Percentiles rank a stretch among this genome's conserved stretches.
These are phyloP conservation scores for Sesia bembeciformis DNA, from an alignment of 2,888 invertebrate species.

Conservation along the genomic window DNA sequence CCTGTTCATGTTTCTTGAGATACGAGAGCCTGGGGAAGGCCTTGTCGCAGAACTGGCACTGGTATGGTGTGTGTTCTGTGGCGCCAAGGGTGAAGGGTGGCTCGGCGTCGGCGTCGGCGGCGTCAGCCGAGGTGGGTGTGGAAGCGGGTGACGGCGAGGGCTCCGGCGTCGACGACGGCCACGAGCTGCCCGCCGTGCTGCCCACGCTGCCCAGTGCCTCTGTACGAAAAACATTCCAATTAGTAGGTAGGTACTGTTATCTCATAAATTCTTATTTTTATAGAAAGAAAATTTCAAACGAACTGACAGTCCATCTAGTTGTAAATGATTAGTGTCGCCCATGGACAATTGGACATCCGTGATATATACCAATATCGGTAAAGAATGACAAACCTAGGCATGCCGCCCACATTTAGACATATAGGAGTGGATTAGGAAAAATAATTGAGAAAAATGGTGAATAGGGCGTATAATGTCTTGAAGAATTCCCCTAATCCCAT, in stretches of 20 bases:
- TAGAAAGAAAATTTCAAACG: neutral
- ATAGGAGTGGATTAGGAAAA: too few relatives aligned
- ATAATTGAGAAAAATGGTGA: too few relatives aligned
- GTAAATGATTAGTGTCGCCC: too few relatives aligned
- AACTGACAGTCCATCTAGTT: too few relatives aligned
- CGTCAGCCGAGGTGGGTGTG: slow-evolving; percentile 78
- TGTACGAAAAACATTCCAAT: slow-evolving; percentile 30
- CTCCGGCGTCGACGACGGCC: slow-evolving; percentile 79
- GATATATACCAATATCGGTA: too few relatives aligned
- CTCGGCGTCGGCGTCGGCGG: slow-evolving; percentile 77
- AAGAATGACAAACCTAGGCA: too few relatives aligned
- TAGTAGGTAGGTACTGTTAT: neutral
- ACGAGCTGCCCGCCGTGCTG: slow-evolving; percentile 78
- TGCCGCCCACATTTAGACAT: too few relatives aligned
- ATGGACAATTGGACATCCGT: too few relatives aligned
- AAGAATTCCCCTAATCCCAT: too few relatives aligned
- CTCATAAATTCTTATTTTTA: neutral
- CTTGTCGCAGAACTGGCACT: slow-evolving; percentile 93
- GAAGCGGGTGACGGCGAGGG: slow-evolving; percentile 76
- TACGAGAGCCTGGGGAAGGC: slow-evolving; percentile 90
- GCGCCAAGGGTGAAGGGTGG: slow-evolving; percentile 79
- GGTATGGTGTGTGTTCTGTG: slow-evolving; percentile 86
- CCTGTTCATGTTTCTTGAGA: slow-evolving; percentile 95
- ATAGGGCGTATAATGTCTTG: too few relatives aligned
- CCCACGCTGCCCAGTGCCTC: slow-evolving; percentile 79